phyloP scores from a whole-genome alignment of 2,113 vertebrate genomes.

The Stomatorhinus ivindoensis region DNA sequence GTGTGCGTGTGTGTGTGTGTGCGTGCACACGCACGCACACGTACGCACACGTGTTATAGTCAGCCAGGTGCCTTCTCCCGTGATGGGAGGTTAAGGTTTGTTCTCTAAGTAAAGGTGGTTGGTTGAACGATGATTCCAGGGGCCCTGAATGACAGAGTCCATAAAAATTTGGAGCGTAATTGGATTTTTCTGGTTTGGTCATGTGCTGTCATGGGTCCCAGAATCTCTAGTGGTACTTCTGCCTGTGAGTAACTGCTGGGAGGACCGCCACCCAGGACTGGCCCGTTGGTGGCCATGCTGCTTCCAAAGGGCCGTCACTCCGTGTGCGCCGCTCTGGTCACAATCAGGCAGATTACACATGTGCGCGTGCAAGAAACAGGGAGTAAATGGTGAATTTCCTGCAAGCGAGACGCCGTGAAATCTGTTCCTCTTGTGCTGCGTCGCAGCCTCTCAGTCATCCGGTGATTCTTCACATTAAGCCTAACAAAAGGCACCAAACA shows the following conservation, averaged over 20 bases:
- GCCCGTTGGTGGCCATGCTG: neutral
- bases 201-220: neutral
- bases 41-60: neutral
- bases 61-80: neutral
- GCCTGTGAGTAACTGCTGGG: neutral
- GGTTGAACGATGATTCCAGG: neutral
- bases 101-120: neutral
- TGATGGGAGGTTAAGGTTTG: neutral
- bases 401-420: neutral
- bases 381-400: neutral
- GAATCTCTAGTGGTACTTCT: neutral
- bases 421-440: neutral
- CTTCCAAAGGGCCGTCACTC: neutral
- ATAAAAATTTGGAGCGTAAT: neutral
- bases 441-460: neutral
- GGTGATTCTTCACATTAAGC: neutral
- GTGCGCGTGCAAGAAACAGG: neutral
- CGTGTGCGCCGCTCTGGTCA: neutral
- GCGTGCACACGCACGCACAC: too few relatives aligned
- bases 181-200: neutral
- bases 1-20: neutral
- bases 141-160: neutral
- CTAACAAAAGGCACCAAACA: slow-evolving; percentile 7
- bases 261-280: neutral
- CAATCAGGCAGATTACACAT: neutral